A percentile compares a stretch with the other conserved stretches of the same genome.
phyloP scores from a whole-genome alignment of 2,888 invertebrate genomes.

The Lithophane semibrunnea region DNA sequence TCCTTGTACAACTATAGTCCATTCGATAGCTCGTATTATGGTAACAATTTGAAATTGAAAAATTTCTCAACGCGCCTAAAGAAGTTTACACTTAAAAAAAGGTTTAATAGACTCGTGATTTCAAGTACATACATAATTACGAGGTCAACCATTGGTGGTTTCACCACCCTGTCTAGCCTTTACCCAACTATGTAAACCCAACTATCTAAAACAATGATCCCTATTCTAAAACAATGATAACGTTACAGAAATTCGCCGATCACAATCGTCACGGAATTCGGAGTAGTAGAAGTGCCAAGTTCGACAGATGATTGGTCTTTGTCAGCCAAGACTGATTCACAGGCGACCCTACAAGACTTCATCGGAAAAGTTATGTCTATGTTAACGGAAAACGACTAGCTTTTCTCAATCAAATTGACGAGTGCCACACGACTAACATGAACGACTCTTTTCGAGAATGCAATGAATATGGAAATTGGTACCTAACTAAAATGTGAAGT shows the following conservation, averaged over 20 bases:
- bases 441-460: constrained; percentile 8
- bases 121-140: neutral
- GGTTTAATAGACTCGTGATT: no score
- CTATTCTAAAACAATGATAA: no score
- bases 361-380: constrained; percentile 68
- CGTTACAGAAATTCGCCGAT: constrained; percentile 67
- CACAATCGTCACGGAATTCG: constrained; percentile 70
- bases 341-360: constrained; percentile 64
- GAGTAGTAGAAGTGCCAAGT: constrained; percentile 58
- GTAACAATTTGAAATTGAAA: neutral
- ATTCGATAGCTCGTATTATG: neutral
- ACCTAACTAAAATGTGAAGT: constrained; percentile 31
- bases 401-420: neutral
- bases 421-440: constrained; percentile 1
- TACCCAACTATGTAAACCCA: neutral
- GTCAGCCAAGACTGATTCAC: constrained; percentile 52
- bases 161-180: no score
- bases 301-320: constrained; percentile 60
- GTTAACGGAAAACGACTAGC: constrained; percentile 37
- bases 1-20: neutral
- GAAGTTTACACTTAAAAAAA: no score
- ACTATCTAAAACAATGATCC: no score
- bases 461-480: constrained; percentile 2
- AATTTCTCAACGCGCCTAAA: no score
- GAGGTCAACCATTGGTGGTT: neutral